phyloP scores from a whole-genome alignment of 2,797 vertebrate species.

The Falco biarmicus region DNA sequence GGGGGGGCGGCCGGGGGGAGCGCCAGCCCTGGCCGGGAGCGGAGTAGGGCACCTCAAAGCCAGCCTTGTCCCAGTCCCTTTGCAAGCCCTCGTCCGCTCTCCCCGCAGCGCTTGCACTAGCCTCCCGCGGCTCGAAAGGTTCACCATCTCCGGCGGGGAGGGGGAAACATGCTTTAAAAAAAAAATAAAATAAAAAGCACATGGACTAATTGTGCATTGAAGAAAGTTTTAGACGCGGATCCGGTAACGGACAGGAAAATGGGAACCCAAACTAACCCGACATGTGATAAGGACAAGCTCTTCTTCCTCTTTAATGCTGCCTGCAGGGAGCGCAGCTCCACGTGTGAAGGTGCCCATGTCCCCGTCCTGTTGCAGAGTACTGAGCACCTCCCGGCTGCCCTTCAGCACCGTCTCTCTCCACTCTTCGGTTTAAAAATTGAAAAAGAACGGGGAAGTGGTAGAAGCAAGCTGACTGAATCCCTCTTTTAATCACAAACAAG shows the following conservation, averaged over 20 bases:
- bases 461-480: neutral
- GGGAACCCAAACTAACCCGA: neutral
- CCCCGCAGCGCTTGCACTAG: neutral
- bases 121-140: neutral
- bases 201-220: neutral
- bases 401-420: neutral
- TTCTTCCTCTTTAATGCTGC: neutral
- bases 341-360: neutral
- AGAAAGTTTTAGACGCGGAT: neutral
- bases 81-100: neutral
- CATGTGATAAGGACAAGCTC: neutral
- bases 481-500: neutral
- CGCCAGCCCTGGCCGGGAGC: too few species aligned
- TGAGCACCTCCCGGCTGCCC: neutral
- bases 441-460: neutral
- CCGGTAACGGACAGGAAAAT: neutral
- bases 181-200: neutral
- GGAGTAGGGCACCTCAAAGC: accelerated
- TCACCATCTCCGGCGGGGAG: neutral
- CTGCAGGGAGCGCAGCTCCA: neutral
- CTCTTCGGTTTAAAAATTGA: neutral
- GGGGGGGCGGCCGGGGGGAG: too few species aligned
- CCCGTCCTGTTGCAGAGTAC: neutral
- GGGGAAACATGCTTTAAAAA: accelerated
- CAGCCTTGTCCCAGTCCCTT: neutral